phyloP scores from a whole-genome alignment of 2,888 invertebrate species.

The Aromia moschata region DNA sequence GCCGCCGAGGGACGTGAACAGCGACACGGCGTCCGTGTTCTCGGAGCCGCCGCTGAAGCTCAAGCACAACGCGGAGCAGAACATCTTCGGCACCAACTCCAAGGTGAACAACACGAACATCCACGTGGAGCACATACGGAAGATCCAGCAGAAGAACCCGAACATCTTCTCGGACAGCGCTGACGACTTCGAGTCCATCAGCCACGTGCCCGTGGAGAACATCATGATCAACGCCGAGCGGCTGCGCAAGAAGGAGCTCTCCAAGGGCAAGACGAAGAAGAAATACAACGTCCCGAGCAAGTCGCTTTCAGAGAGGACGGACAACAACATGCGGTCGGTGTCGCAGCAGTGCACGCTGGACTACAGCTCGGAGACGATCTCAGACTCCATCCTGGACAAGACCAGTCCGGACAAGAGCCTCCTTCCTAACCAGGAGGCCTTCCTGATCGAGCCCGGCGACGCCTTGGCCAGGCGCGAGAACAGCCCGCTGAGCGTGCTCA shows the following conservation, averaged over 20 bases:
- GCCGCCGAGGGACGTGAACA: constrained; percentile 63
- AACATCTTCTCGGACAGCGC: constrained; percentile 74
- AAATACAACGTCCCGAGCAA: constrained; percentile 39
- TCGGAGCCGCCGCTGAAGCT: constrained; percentile 54
- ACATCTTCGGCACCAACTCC: constrained; percentile 74
- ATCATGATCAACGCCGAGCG: constrained; percentile 54
- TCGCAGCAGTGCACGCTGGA: constrained; percentile 78
- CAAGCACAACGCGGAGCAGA: constrained; percentile 65
- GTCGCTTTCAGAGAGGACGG: constrained; percentile 35
- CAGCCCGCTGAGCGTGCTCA: constrained; percentile 43
- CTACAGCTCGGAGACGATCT: constrained; percentile 67
- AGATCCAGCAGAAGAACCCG: constrained; percentile 70
- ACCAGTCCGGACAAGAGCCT: constrained; percentile 55
- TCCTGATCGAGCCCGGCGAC: constrained; percentile 27
- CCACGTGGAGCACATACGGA: constrained; percentile 74
- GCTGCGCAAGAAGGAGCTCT: constrained; percentile 50
- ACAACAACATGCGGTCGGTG: constrained; percentile 69
- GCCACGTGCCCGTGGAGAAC: constrained; percentile 55
- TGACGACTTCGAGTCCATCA: constrained; percentile 65
- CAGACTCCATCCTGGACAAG: constrained; percentile 56
- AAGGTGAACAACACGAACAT: constrained; percentile 86
- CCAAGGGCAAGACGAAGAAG: constrained; percentile 49
- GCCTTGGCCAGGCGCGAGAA: constrained; percentile 42
- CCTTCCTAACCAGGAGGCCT: constrained; percentile 53
- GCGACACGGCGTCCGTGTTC: constrained; percentile 65